A percentile compares a stretch with the other conserved stretches of the same genome.
These are phyloP conservation scores for Anoplophora glabripennis DNA, from an alignment of 1,140 invertebrate genomes.

Conservation along the genomic window DNA sequence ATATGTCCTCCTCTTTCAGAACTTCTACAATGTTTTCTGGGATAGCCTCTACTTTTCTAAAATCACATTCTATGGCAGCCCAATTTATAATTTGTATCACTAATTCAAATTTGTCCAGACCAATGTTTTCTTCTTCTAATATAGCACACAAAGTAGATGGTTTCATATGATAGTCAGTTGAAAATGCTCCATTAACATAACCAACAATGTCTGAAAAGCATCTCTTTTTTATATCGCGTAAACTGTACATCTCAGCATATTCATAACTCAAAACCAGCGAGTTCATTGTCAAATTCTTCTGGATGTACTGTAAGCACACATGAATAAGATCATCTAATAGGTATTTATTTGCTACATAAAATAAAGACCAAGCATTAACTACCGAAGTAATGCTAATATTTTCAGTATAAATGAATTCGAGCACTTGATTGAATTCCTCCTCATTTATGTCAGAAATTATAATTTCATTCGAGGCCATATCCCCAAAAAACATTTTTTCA, in stretches of 20 bases:
- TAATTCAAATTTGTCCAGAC: constrained; percentile 52
- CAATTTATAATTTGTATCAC: constrained; percentile 53
- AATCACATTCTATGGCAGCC: constrained; percentile 51
- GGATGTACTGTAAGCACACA: constrained; percentile 52
- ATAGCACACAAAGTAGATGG: constrained; percentile 49
- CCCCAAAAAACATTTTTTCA: constrained; percentile 70
- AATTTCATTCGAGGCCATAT: constrained; percentile 55
- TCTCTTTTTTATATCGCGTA: constrained; percentile 48
- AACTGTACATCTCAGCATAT: constrained; percentile 55
- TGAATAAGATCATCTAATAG: constrained; percentile 53
- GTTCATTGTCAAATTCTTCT: constrained; percentile 52
- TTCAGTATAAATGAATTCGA: constrained; percentile 58
- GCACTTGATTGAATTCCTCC: constrained; percentile 54
- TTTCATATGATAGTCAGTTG: constrained; percentile 51
- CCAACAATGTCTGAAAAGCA: constrained; percentile 52
- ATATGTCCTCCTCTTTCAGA: constrained; percentile 45
- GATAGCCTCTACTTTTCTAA: constrained; percentile 43
- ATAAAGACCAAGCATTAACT: constrained; percentile 54
- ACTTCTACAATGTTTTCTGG: constrained; percentile 49
- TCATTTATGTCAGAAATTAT: constrained; percentile 54
- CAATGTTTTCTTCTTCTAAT: constrained; percentile 49
- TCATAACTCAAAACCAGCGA: constrained; percentile 55
- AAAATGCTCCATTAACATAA: constrained; percentile 51
- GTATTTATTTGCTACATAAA: constrained; percentile 59
- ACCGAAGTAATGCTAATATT: constrained; percentile 51